Conservation (phyloP, 2,113 vertebrate genomes). For the Periophthalmus modestus region DNA sequence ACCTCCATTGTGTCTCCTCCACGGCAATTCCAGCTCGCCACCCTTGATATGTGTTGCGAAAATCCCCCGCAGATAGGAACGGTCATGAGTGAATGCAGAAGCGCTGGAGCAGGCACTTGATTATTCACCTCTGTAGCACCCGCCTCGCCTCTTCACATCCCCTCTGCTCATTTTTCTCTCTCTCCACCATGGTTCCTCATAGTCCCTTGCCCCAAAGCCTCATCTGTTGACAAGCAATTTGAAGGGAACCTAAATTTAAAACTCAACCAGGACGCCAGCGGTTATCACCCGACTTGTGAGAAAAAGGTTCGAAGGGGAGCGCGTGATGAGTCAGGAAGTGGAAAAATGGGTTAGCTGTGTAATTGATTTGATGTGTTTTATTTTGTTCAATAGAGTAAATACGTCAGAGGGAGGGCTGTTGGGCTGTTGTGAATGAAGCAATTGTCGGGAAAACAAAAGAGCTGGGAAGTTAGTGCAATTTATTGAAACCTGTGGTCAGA, state of each 20-base stretch:
- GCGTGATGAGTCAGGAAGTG: conserved; percentile 19
- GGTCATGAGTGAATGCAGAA: conserved; percentile 67
- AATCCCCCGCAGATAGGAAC: conserved; percentile 63
- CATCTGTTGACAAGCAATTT: conserved; percentile 77
- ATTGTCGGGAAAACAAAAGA: conserved; percentile 32
- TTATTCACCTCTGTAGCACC: conserved; percentile 69
- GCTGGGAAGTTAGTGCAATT: conserved; percentile 20
- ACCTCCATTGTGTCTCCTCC: conserved; percentile 19
- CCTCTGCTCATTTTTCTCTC: conserved; percentile 26
- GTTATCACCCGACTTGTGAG: conserved; percentile 40
- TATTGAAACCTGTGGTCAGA: background rate
- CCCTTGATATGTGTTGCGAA: conserved; percentile 37
- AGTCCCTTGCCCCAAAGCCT: conserved; percentile 41
- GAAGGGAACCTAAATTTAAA: conserved; percentile 77
- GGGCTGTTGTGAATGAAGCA: conserved; percentile 6
- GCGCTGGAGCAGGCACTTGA: conserved; percentile 74
- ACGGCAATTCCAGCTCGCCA: conserved; percentile 20
- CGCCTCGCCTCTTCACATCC: conserved; percentile 28
- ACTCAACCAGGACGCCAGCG: conserved; percentile 44
- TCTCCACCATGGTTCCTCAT: background rate
- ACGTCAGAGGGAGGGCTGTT: conserved; percentile 42
- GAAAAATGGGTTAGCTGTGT: conserved; percentile 49
- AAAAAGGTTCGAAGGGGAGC: conserved; percentile 1
- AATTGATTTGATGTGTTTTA: conserved; percentile 73
- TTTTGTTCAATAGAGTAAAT: conserved; percentile 61